Base-by-base conservation (phyloP, 2,888 invertebrate species). In the Malthinus flaveolus region DNA sequence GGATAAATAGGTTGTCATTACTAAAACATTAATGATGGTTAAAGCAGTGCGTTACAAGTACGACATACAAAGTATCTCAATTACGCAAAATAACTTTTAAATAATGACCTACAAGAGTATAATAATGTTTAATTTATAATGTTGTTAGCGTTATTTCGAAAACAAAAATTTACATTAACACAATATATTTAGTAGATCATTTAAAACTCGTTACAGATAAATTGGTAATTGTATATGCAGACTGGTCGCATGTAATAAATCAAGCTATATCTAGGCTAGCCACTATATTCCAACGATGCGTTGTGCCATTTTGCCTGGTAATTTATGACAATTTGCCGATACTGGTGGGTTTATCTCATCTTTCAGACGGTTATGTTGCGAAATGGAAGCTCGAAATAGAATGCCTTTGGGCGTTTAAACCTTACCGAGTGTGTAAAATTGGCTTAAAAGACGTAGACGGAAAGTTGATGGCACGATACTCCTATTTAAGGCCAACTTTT, bases 201-300 rank as follows among this genome's bases (percentile, higher is more conserved):
- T 65, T 65, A 65, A 65, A 65, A 63, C 65, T 65, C 62, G 65
- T 65, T 65, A 65, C 59, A 63, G 61, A 63, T 56, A 61, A 56
- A 61, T 65, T 61, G 63, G 59, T 61, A 63, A 63, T 65, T 63
- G 56, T 65, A 59, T 61, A 65, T 65, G 65, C 62, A 63, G 59
- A 61, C 60, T 59, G 53, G 57, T 62, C 61, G 54, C 46, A 59
- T 37, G 53, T 44, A 63, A 65, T 65, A 65, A 65, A 65, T 65
- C 65, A 65, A 56, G 56, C 58, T 62, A 55, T 65, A 65, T 65
- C 64, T 65, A 61, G 63, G 59, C 59, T 62, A 55, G 61, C 61
- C 61, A 63, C 56, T 61, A 63, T 63, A 65, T 51, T 61, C 58
- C 53, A 49, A 56, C 56, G 59, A 42, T 49, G 49, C 55, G 51